Percentiles rank a stretch among this genome's conserved stretches.
Evolutionary conservation across 2,797 vertebrate genomes (phyloP).

Genomic region (Galaxias olidus): DNA sequence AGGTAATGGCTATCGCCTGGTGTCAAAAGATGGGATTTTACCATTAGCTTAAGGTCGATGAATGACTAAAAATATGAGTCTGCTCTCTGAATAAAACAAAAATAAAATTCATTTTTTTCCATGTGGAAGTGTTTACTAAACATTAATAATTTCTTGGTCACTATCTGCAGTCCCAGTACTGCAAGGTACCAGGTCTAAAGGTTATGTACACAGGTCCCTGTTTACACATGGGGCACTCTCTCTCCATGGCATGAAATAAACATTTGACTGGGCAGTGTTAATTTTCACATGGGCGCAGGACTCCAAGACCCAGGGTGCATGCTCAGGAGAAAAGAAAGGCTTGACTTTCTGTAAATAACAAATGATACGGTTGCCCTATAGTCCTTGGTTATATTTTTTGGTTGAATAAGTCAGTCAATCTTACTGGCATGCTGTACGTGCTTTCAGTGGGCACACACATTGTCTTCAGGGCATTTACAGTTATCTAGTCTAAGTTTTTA

Average conservation of each 20-base stretch:
- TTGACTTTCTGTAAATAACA: background rate
- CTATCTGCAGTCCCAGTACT: constrained; percentile 19
- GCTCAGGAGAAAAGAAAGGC: background rate
- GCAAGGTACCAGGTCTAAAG: constrained; percentile 42
- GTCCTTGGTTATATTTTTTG: no score
- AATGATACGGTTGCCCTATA: no score
- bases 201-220: constrained; percentile 42
- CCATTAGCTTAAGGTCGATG: no score
- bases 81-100: no score
- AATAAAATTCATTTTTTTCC: background rate
- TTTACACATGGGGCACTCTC: constrained; percentile 32
- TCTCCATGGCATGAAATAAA: constrained; percentile 37
- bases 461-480: no score
- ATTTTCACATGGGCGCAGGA: constrained; percentile 39
- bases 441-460: no score
- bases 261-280: constrained; percentile 41
- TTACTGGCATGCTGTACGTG: no score
- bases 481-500: no score
- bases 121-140: background rate
- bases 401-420: no score
- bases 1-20: no score
- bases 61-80: no score
- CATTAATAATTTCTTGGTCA: constrained; percentile 17
- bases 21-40: no score
- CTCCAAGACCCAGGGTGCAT: constrained; percentile 7